Evolutionary conservation across 2,797 vertebrate species (phyloP), one percentile per base, ranked within the genome.

Genomic region (Enteromius paludinosus): DNA sequence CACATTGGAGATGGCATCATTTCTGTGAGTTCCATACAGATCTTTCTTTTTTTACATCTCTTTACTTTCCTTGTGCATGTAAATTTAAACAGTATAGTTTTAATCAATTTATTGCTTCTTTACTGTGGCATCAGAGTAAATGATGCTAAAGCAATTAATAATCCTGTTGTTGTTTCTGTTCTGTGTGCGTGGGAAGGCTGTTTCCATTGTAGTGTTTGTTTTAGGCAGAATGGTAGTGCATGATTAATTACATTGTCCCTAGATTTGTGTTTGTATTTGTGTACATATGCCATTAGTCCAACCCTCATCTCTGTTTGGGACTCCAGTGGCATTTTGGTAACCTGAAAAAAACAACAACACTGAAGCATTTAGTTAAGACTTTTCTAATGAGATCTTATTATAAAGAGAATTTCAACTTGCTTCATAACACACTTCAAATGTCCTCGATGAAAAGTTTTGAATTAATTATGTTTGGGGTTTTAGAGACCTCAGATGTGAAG

Each of bases 1-100:
- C 94, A 94, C 84, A 93, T 97, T 71, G 97, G 97, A 91, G 97
- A 98, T 89, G 94, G 96, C 90, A 96, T 98, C 87, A 92, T 98
- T 79, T 96, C 95, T 87, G 98, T 98, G 93, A 96, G 97, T 95
- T 89, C 30, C n/a, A 18, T 70, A 61, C 23, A 35, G 25, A 74
- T 65, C 17, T 23, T 83, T 79, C 20, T 49, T 83, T 59, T 59
- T 76, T 71, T 41, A 5, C 9, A 30, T 30, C 1, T 30, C 62
- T 86, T 89, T 80, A 83, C 69, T 56, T 75, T 78, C 75, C 78
- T 18, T 62, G 23, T 76, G 43, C 85, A 74, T 83, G 35, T 43
- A 61, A 69, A 80, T 49, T 83, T 84, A 59, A 35, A 74, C 47
- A 62, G 18, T 12, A 56, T n/a, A 20, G 30, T 33, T 70, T 65